A percentile compares a stretch with the other conserved stretches of the same genome.
These are phyloP conservation scores for Otis tarda DNA, from an alignment of 2,113 vertebrate genomes.

Conservation along the genomic window DNA sequence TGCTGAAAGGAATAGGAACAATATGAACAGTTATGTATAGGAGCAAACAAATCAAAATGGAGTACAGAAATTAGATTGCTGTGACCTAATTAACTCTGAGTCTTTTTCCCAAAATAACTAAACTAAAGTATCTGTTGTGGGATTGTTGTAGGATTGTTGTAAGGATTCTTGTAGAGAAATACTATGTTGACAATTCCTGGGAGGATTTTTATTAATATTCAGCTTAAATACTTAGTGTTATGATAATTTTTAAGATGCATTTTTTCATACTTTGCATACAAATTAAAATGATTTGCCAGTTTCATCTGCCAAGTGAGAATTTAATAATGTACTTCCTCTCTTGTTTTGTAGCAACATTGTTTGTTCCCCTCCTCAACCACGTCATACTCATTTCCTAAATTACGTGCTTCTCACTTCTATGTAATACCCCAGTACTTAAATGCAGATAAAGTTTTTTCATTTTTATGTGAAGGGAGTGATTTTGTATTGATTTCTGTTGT, in stretches of 20 bases:
- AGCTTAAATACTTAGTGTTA: not conserved
- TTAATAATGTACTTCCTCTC: not conserved
- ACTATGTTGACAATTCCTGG: not conserved
- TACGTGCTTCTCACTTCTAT: not conserved
- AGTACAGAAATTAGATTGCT: constrained; percentile 37
- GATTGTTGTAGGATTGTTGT: not conserved
- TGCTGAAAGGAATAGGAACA: constrained; percentile 9
- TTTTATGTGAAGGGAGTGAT: not conserved
- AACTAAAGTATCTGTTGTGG: not conserved
- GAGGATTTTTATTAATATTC: not conserved
- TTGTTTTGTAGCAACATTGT: not conserved
- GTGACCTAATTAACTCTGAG: not conserved
- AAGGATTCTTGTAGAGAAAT: not conserved
- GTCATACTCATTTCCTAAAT: not conserved
- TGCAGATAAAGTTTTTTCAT: not conserved
- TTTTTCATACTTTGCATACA: not conserved
- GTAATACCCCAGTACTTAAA: not conserved
- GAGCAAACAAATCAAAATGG: constrained; percentile 13
- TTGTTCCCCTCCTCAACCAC: not conserved
- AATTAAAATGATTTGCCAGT: not conserved
- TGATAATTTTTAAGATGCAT: not conserved
- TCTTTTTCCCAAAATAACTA: not conserved
- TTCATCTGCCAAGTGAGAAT: not conserved
- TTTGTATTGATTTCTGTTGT: constrained; percentile 2
- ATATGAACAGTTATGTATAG: not conserved